Base-by-base conservation (phyloP, 1,140 invertebrate species). In the Piezodorus guildinii region DNA sequence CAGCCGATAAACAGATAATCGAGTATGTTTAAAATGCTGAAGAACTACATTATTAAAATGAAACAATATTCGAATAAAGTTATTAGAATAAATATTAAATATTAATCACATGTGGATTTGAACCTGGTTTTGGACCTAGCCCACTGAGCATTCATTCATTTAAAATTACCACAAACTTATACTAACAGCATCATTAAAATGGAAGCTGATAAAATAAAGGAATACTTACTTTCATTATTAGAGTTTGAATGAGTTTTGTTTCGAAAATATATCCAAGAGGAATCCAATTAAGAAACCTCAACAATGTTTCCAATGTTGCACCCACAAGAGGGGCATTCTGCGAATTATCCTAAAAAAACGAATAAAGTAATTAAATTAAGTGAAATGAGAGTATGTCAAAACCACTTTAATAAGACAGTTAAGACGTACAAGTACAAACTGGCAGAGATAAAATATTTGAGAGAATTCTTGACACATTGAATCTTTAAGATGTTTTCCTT, bases 401-500 rank as follows among this genome's bases (percentile, higher is more conserved):
- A 10, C 12, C 1, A 39, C 12, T 39, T 39, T 39, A 10, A 8
- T 10, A 10, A 39, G 6, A 39, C 6, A 52, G n/a, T 21, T 52
- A 19, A 52, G 8, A 73, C 75, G 75, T 73, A 83, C 83, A 81
- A 99, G 83, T 19, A 99, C 95, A 82, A 92, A 96, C 73, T 96
- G 91, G 78, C 96, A 99, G 8, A 99, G 81, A 70, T 92, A 88
- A 76, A 98, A 99, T 68, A 99, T 96, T 74, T 96, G 91, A 67
- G 93, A 93, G 77, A 99, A 99, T 76, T 99, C 94, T 58, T 86
- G 88, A 79, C 97, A 99, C 95, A 99, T 98, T n/a, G 94, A 94
- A 74, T 99, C 95, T 77, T 99, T 99, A 9, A 99, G 79, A 80
- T 99, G 94, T 77, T 98, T 98, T 0, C 96, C 94, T 81, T 99